Base-by-base conservation (phyloP, 92 coral and sea anemone genomes). In the Palythoa grandis region DNA sequence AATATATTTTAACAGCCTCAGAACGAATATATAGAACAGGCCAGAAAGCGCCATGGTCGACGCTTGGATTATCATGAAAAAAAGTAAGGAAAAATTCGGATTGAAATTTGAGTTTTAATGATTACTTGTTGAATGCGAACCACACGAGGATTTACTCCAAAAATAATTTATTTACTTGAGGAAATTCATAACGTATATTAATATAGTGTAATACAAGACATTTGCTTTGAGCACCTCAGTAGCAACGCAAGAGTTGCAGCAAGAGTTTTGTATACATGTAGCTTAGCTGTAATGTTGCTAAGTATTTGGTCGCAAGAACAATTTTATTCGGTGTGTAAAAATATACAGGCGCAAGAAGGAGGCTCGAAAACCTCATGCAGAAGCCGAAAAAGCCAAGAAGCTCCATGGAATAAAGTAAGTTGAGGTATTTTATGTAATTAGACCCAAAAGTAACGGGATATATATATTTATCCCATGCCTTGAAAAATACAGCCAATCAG, bases 371-470 rank as follows among this genome's bases (percentile, higher is more conserved):
- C 97, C 95, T 7, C 99, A 97, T 87, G 95, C 95, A 16, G 92
- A 92, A 74, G 97, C 99, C 35, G 98, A 95, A 80, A 91, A 91
- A 63, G 99, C 99, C 15, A 95, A 95, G 83, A 97, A 97, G 82
- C 97, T 97, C 76, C 99, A 97, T 90, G 99, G 99, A 76, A 92
- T 97, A 67, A 92, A 92, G 98, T 96, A 88, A 70, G 92, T 70
- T 29, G 5, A 12, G 1, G 12, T 24, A n/a, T 5, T n/a, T 3
- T 58, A 58, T 58, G 19, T 14, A 11, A 20, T 15, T 15, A 15
- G 3, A 15, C n/a, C 65, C 7, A 15, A 58, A n/a, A 14, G 5
- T 16, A 11, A 17, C 2, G 17, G 16, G n/a, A 14, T 57, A 14
- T 57, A 13, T n/a, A n/a, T n/a, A n/a, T n/a, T n/a, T n/a, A n/a